Base-by-base conservation (phyloP, 2,888 invertebrate genomes). In the Lasiommata megera region DNA sequence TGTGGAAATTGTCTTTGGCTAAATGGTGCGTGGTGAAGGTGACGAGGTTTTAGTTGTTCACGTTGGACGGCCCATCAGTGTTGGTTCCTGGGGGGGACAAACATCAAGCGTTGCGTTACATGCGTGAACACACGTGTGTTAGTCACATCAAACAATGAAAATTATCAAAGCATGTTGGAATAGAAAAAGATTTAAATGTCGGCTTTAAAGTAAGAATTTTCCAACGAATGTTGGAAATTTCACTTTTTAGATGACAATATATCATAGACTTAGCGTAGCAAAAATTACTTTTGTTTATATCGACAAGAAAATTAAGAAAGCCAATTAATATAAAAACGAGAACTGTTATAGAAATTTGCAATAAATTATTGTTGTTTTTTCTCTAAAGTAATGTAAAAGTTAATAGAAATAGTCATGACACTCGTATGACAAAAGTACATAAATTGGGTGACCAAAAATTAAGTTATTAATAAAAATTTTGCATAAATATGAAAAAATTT, bases 1-100 rank as follows among this genome's bases (percentile, higher is more conserved):
- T 38, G 29, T 46, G 18, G 16, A 36, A 12, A 5, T 34, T 58
- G 41, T 48, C 23, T 54, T 54, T 58, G 51, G 47, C 56, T 59
- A 61, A 41, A 12, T 61, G 52, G 54, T 61, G 58, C 63, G 59
- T 58, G 56, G 54, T 56, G 63, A 58, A 52, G 61, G 58, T 57
- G 54, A 54, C 46, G 47, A 34, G 51, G 52, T 68, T 87, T n/a
- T 81, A 88, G 79, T 88, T 81, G 79, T 80, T 79, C 67, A 77
- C 70, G 71, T 77, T 76, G 76, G 89, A 82, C 80, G 88, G 82
- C 74, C 88, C 88, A 74, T 89, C 90, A 68, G 77, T 82, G 84
- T 82, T 90, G 88, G 85, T 89, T 84, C 90, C 90, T 90, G 89
- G 72, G 82, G 65, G 78, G 82, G 81, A 88, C 84, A 88, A 71